Evolutionary conservation across 2,888 invertebrate species (phyloP).

Genomic region (Hydroisotoma schaefferi): DNA sequence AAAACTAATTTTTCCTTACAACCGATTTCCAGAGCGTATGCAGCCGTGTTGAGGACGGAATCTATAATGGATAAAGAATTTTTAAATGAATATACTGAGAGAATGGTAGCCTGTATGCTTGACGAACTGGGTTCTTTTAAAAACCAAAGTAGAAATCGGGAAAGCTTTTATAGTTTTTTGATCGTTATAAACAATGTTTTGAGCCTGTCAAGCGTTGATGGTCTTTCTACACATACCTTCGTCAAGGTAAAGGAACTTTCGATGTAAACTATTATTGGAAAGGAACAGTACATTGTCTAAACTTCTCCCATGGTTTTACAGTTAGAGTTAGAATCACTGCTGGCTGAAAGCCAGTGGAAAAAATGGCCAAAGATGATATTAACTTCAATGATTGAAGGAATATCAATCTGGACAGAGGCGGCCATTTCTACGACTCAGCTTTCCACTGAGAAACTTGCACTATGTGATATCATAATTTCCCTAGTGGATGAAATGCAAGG

Average conservation of each 20-base stretch:
- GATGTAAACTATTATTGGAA: background rate
- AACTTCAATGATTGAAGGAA: slow-evolving; percentile 17
- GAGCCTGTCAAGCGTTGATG: slow-evolving; percentile 14
- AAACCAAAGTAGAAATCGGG: background rate
- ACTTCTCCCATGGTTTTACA: background rate
- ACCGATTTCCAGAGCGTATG: slow-evolving; percentile 2
- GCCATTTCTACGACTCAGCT: slow-evolving; percentile 28
- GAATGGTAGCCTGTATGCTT: slow-evolving; percentile 17
- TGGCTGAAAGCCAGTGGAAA: slow-evolving; percentile 12
- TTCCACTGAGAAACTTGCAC: slow-evolving; percentile 32
- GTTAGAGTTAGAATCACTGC: slow-evolving; percentile 10
- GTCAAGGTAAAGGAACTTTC: slow-evolving; percentile 3
- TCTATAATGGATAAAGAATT: background rate
- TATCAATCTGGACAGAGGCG: slow-evolving; percentile 36
- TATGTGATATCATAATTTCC: slow-evolving; percentile 22
- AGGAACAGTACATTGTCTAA: background rate
- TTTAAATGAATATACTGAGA: slow-evolving; percentile 23
- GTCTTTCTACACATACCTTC: slow-evolving; percentile 1
- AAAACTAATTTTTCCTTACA: slow-evolving; percentile 3
- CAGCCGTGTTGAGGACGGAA: background rate
- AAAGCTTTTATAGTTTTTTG: slow-evolving; percentile 3
- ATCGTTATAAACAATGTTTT: slow-evolving; percentile 11
- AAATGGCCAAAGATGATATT: slow-evolving; percentile 27
- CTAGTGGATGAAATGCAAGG: slow-evolving; percentile 32
- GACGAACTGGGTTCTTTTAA: background rate